Base-by-base conservation (phyloP, 2,113 vertebrate species). In the Erythrolamprus reginae region DNA sequence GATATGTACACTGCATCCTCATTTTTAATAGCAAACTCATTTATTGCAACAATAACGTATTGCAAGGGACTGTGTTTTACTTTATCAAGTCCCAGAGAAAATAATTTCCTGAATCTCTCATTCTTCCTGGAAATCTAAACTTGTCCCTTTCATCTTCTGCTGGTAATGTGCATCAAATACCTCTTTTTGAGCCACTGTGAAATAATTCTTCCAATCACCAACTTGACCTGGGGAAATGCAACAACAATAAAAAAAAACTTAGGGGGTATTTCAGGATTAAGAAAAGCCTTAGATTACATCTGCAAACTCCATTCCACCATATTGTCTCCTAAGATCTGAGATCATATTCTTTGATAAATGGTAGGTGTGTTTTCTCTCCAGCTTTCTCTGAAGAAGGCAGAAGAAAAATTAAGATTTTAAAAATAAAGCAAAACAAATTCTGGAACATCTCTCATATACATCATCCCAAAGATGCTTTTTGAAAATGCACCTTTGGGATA, bases 181-280 rank as follows among this genome's bases (percentile, higher is more conserved):
- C 90, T 97, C 95, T 0, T 88, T 96, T 91, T 97, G 96, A 77
- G 96, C 96, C 91, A 97, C 96, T 0, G 96, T 97, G 88, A 97
- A 96, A 55, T 91, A 93, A 65, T 48, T 95, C 89, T 96, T 96
- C 96, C 96, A 97, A 86, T 97, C 95, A 1, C 96, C 96, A 0
- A 52, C 12, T 5, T 24, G 10, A 9, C 96, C 96, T 97, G 58
- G 28, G 8, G 83, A 58, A 77, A 61, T 45, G 24, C 42, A 88
- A 82, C 24, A 42, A 9, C n/a, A 12, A 3, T 61, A 1, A 23
- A 10, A 3, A 61, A 7, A n/a, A 19, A n/a, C 13, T 85, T 90
- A 84, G 17, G 47, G n/a, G 28, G 61, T 51, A 26, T 33, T 33
- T 47, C 53, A 51, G 5, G 12, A 65, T 86, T 8, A 33, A 45